Base-by-base conservation (phyloP, 2,888 invertebrate species). In the Copidosoma aretas region DNA sequence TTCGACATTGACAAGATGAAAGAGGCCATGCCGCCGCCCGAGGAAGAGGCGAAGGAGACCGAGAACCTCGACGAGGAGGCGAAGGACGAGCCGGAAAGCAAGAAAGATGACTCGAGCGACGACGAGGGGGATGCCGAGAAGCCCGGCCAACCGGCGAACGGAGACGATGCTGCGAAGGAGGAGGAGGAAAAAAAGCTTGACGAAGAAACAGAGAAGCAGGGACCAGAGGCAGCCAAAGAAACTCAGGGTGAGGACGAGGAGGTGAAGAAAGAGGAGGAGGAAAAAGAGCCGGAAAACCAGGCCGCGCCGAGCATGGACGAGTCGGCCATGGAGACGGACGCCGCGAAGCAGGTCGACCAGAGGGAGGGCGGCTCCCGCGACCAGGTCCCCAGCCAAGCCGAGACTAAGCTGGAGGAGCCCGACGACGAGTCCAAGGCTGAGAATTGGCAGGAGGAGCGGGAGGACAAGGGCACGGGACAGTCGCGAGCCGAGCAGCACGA, bases 1-100 rank as follows among this genome's bases (percentile, higher is more conserved):
- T 94, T 94, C 78, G 94, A 95, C 80, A 90, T 94, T 70, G 94
- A 94, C 76, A 86, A 88, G 17, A 92, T 92, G 89, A 93, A 93
- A 81, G 91, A 81, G 17, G 58, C 72, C 0, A 71, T 72, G 60
- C 63, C 75, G 58, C 80, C 82, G 5, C 73, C 79, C 58, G 82
- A 86, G 76, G 77, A 79, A 68, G 80, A 86, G 69, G 77, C 78
- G 49, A 71, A 73, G 4, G 77, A 78, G 60, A 75, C 80, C 60
- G 84, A 86, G 22, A 81, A 75, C 19, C 72, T 86, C 58, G 79
- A 84, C 1, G 84, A 72, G 52, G 64, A 60, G 19, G 17, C 8
- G 2, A 64, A 67, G 24, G 82, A 85, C 15, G 81, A 83, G 10
- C 73, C 83, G 17, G 81, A 84, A 17, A 83, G 84, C 24, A 77